Evolutionary conservation across 2,113 vertebrate species (phyloP).

Genomic region (Baryphthengus martii): DNA sequence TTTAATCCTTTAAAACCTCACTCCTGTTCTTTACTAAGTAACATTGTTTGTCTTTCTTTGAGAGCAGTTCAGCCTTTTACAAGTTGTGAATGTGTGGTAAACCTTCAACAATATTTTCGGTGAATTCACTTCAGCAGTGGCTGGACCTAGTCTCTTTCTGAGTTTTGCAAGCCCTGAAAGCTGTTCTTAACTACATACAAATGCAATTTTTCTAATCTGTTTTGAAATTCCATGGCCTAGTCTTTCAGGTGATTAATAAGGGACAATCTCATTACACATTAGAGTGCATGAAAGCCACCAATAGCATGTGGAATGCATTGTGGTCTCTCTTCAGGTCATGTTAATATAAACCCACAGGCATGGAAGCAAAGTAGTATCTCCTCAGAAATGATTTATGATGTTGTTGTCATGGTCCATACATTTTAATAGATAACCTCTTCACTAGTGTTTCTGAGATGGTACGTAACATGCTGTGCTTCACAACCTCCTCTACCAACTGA

Average conservation of each 20-base stretch:
- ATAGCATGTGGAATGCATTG: not conserved
- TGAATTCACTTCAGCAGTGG: not conserved
- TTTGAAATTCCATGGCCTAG: not conserved
- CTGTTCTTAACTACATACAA: not conserved
- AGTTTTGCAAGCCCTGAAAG: not conserved
- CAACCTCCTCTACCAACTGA: not conserved
- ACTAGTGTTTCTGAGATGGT: not conserved
- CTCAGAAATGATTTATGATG: not conserved
- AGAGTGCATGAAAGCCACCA: not conserved
- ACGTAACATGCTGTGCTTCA: not conserved
- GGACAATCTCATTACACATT: not conserved
- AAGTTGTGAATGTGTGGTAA: not conserved
- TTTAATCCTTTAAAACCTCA: conserved; percentile 46
- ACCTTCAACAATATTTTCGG: not conserved
- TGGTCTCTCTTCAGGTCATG: not conserved
- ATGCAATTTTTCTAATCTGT: not conserved
- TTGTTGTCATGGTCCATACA: not conserved
- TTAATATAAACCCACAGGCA: not conserved
- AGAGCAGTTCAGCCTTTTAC: not conserved
- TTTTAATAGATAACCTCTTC: not conserved
- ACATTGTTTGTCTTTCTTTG: not conserved
- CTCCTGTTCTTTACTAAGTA: not conserved
- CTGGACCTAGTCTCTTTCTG: not conserved
- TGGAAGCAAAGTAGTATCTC: not conserved
- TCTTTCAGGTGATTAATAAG: not conserved